Percentiles rank a stretch among this genome's conserved stretches.
phyloP scores from a whole-genome alignment of 2,797 vertebrate genomes.

The Vipera latastei region DNA sequence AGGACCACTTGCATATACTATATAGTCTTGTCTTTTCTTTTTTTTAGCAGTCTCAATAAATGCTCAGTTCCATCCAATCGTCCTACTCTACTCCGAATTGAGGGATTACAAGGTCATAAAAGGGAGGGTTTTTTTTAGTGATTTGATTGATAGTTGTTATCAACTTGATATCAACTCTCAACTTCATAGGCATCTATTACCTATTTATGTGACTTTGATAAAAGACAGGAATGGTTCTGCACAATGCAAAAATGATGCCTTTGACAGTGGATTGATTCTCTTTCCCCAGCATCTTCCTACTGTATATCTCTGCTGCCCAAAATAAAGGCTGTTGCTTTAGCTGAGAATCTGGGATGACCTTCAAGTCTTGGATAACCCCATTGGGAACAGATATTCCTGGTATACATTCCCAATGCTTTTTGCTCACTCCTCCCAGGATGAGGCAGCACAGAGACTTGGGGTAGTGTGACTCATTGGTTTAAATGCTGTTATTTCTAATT shows the following conservation, averaged over 20 bases:
- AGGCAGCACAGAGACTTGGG: neutral
- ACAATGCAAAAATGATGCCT: neutral
- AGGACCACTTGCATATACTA: neutral
- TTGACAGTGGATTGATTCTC: neutral
- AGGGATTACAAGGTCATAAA: neutral
- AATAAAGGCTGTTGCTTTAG: neutral
- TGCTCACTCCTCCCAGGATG: neutral
- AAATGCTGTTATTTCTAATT: neutral
- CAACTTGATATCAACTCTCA: neutral
- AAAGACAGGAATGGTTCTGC: neutral
- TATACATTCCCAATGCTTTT: neutral
- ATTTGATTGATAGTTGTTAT: neutral
- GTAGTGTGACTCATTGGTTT: neutral
- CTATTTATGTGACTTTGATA: neutral
- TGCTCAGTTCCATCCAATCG: neutral
- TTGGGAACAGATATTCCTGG: neutral
- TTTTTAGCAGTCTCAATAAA: neutral
- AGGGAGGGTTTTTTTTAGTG: neutral
- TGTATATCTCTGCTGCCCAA: neutral
- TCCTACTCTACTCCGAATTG: neutral
- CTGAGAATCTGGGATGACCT: neutral
- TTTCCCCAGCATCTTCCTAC: neutral
- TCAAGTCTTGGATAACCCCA: neutral
- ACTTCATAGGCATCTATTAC: neutral
- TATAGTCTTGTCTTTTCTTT: neutral